Conservation (phyloP, 2,888 invertebrate genomes). For the Plagodis dolabraria region DNA sequence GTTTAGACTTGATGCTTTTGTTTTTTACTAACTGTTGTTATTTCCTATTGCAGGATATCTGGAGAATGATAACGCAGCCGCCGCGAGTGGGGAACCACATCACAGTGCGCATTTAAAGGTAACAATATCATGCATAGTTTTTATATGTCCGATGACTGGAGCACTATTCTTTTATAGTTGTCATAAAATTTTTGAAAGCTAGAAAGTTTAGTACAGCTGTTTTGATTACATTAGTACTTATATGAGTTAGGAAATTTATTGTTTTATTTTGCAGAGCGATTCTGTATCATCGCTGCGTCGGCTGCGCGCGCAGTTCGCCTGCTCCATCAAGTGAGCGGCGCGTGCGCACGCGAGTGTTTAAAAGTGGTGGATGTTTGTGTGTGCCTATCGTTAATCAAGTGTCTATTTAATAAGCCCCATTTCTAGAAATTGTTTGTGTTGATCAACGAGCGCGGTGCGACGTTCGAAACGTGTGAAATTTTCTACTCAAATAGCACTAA, state of each 20-base stretch:
- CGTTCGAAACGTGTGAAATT: not conserved
- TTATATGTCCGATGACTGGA: too few relatives aligned
- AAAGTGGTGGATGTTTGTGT: not conserved
- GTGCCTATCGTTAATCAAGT: constrained; percentile 1
- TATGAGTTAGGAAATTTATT: not conserved
- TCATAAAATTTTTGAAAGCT: too few relatives aligned
- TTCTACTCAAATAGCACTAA: too few relatives aligned
- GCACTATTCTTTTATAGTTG: too few relatives aligned
- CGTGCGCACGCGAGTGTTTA: not conserved
- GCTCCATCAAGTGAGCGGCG: constrained; percentile 48
- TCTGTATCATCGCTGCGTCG: constrained; percentile 60
- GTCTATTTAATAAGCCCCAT: constrained; percentile 7
- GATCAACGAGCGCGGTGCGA: not conserved
- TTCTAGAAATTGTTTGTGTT: not conserved
- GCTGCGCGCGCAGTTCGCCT: constrained; percentile 72
- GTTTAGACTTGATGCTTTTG: too few relatives aligned
- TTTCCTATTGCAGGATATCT: constrained; percentile 44
- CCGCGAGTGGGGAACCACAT: constrained; percentile 38
- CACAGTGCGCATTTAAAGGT: constrained; percentile 42
- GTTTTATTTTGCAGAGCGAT: constrained; percentile 42
- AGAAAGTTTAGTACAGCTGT: too few relatives aligned
- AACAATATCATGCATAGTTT: too few relatives aligned
- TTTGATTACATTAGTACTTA: too few relatives aligned
- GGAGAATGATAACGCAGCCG: constrained; percentile 62
- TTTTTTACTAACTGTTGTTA: too few relatives aligned